Base-by-base conservation (phyloP, 2,113 vertebrate genomes). In the Anguilla japonica region DNA sequence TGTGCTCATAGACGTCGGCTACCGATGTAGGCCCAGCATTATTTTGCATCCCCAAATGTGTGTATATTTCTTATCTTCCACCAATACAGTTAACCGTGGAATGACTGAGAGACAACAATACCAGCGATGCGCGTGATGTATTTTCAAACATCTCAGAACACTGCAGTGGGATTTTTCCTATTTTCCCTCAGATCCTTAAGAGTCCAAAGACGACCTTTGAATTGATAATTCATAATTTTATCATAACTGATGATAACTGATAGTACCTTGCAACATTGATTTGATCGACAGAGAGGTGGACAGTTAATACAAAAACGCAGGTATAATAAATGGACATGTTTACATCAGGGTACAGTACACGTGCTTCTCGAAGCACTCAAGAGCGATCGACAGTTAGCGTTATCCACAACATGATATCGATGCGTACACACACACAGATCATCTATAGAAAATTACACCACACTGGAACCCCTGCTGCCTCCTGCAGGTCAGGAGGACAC, bases 341-440 rank as follows among this genome's bases (percentile, higher is more conserved):
- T 40, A 41, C 29, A 86, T 83, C 84, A 79, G 86, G 87, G 57
- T 89, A 87, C 82, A 90, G 90, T 88, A 88, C 91, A 87, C 91
- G 71, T 63, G 82, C 87, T 63, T 86, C 90, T 87, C 84, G 90
- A 53, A 88, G 93, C 86, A 56, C 87, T 87, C 34, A 29, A 81
- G 50, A 88, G 88, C 83, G 88, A 82, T 83, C 86, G 83, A 57
- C 78, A 88, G 87, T 88, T 81, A 40, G 75, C 16, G 39, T 81
- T 87, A 87, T 43, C 79, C 89, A 79, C 81, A 89, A 86, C 82
- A 82, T 71, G 85, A 92, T 86, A 89, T 87, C 22, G 83, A 91
- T 87, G 92, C 90, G 1, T 1, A 90, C 92, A 90, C 92, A 94
- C 91, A 94, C 81, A 89, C 92, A 91, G 89, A 87, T 91, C 88